A percentile compares a stretch with the other conserved stretches of the same genome.
Evolutionary conservation across 1,140 invertebrate genomes (phyloP).

Genomic region (Daktulosphaira vitifoliae): DNA sequence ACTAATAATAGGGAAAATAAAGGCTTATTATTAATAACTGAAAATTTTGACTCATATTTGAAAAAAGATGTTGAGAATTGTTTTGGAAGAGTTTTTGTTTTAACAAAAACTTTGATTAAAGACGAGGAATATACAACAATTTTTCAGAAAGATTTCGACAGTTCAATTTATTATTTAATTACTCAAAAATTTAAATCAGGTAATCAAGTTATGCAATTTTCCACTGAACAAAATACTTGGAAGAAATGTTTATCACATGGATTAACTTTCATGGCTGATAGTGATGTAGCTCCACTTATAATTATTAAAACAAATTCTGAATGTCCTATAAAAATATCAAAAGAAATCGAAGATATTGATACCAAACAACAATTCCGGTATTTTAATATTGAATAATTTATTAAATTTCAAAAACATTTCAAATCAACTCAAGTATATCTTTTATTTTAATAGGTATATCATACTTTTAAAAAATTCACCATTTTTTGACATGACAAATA

Average conservation of each 20-base stretch:
- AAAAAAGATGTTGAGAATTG: constrained; percentile 10
- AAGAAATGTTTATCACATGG: constrained; percentile 9
- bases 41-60: not conserved
- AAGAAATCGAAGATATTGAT: constrained; percentile 7
- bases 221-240: constrained; percentile 6
- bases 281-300: not conserved
- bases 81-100: constrained; percentile 13
- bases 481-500: constrained; percentile 13
- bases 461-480: not conserved
- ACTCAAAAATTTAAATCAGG: constrained; percentile 1
- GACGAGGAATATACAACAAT: constrained; percentile 9
- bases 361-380: too few relatives aligned
- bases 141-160: not conserved
- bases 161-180: constrained; percentile 11
- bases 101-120: not conserved
- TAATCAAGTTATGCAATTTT: constrained; percentile 9
- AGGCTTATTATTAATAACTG: constrained; percentile 1
- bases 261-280: not conserved
- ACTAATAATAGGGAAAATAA: not conserved
- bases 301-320: constrained; percentile 15
- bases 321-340: not conserved
- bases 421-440: too few relatives aligned
- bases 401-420: too few relatives aligned
- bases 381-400: too few relatives aligned
- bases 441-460: not conserved